A percentile compares a stretch with the other conserved stretches of the same genome.
phyloP scores from a whole-genome alignment of 1,140 invertebrate species.

The Drosophila sulfurigaster region DNA sequence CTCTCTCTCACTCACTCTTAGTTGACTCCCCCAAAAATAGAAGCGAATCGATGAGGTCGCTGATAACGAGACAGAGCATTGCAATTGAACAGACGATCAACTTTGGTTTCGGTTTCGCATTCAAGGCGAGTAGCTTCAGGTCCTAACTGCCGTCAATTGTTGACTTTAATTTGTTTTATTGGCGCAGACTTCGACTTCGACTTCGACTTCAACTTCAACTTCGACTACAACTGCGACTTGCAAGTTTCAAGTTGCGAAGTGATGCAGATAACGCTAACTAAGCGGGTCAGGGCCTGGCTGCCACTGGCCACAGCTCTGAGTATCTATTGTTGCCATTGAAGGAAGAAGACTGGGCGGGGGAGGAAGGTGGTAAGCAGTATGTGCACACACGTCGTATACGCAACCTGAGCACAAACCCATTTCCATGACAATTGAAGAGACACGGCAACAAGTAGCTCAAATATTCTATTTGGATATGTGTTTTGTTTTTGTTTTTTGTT shows the following conservation, averaged over 20 bases:
- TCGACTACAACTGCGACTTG: not conserved
- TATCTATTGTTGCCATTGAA: conserved; percentile 35
- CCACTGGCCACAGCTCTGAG: conserved; percentile 33
- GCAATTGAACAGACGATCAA: conserved; percentile 33
- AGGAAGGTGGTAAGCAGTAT: conserved; percentile 42
- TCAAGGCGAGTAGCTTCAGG: conserved; percentile 82
- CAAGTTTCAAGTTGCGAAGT: not conserved
- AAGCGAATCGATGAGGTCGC: conserved; percentile 56
- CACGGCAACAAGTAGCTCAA: conserved; percentile 67
- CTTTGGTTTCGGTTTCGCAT: conserved; percentile 39
- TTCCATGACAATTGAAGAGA: conserved; percentile 65
- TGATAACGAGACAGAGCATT: conserved; percentile 54
- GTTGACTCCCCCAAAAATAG: not conserved
- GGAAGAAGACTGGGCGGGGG: not conserved
- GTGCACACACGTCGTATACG: conserved; percentile 75
- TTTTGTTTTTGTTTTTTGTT: conserved; percentile 22
- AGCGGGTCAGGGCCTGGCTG: conserved; percentile 68
- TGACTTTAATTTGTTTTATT: conserved; percentile 83
- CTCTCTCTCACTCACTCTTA: no score
- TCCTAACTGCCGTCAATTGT: conserved; percentile 79
- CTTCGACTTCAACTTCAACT: conserved; percentile 7
- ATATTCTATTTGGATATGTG: conserved; percentile 16
- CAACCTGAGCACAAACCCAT: conserved; percentile 66
- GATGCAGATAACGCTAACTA: conserved; percentile 76
- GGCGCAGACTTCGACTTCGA: conserved; percentile 41